phyloP scores from a whole-genome alignment of 92 coral and sea anemone genomes.

The Ricordea florida region DNA sequence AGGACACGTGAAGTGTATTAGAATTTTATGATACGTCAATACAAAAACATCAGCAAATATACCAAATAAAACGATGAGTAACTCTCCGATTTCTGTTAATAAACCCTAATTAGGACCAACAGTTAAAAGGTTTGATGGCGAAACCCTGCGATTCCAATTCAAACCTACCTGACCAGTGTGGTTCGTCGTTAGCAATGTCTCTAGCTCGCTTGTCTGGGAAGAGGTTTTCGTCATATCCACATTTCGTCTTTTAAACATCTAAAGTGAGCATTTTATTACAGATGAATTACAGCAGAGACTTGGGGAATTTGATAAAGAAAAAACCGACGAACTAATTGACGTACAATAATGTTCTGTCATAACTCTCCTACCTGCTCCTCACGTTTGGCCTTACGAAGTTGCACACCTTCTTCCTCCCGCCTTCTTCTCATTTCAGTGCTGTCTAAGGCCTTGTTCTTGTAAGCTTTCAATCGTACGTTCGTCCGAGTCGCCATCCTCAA shows the following conservation, averaged over 20 bases:
- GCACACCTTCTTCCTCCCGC: slow-evolving; percentile 99
- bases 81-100: no score
- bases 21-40: no score
- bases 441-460: slow-evolving; percentile 97
- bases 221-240: slow-evolving; percentile 66
- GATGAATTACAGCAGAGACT: not conserved
- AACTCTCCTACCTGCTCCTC: slow-evolving; percentile 86
- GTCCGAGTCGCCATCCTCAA: slow-evolving; percentile 82
- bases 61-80: no score
- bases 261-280: not conserved
- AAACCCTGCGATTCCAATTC: no score
- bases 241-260: slow-evolving; percentile 98
- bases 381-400: slow-evolving; percentile 94
- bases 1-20: no score
- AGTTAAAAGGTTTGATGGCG: no score
- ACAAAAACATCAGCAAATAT: no score
- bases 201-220: slow-evolving; percentile 73
- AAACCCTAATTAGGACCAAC: no score
- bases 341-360: slow-evolving; percentile 1
- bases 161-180: slow-evolving; percentile 67
- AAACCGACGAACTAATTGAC: not conserved
- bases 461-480: slow-evolving; percentile 91
- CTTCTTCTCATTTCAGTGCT: slow-evolving; percentile 92
- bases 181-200: slow-evolving; percentile 74
- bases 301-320: not conserved